Percentiles rank a stretch among this genome's conserved stretches.
These are phyloP conservation scores for Lepidostoma basale DNA, from an alignment of 1,140 invertebrate species.

Conservation along the genomic window DNA sequence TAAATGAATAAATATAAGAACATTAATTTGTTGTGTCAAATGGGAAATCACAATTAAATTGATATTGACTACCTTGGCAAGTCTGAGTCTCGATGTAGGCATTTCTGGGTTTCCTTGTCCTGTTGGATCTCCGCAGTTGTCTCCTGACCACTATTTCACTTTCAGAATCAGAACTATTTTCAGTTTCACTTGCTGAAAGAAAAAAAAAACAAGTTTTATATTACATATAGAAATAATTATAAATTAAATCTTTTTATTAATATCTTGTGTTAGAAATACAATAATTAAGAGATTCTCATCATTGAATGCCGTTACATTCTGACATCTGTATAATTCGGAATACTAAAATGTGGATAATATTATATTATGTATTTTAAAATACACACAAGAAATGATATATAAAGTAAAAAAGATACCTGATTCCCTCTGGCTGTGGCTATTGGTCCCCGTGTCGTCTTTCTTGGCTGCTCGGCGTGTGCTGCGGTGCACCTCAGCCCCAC, in stretches of 20 bases:
- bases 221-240: background rate
- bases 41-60: too few species aligned
- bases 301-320: too few species aligned
- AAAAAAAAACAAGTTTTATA: background rate
- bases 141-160: constrained; percentile 52
- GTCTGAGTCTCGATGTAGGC: constrained; percentile 56
- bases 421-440: constrained; percentile 52
- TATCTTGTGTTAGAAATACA: too few species aligned
- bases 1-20: too few species aligned
- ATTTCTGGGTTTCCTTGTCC: constrained; percentile 54
- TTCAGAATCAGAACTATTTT: constrained; percentile 54
- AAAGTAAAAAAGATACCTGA: constrained; percentile 37
- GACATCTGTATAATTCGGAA: too few species aligned
- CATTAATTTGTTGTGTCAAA: too few species aligned
- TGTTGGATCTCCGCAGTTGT: constrained; percentile 54
- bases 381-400: background rate
- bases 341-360: too few species aligned
- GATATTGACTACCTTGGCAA: constrained; percentile 49
- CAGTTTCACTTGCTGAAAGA: constrained; percentile 41
- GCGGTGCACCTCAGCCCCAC: background rate
- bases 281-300: too few species aligned
- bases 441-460: constrained; percentile 26
- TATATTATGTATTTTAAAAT: too few species aligned
- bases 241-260: background rate
- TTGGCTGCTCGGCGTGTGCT: background rate